These are phyloP conservation scores for Herminia tarsipennalis DNA, from an alignment of 2,888 invertebrate genomes.

Conservation along the genomic window DNA sequence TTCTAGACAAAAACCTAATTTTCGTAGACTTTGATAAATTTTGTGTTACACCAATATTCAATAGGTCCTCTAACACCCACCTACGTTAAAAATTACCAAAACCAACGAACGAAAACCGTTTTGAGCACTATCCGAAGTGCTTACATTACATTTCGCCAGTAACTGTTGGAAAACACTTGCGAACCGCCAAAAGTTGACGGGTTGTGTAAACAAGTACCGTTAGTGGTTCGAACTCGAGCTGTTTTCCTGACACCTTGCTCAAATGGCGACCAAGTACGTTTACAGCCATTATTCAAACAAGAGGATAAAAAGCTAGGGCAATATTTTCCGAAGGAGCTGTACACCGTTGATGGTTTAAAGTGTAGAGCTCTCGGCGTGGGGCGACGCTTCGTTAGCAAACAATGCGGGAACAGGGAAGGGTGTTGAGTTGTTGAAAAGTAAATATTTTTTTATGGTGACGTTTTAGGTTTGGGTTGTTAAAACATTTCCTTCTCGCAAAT, in stretches of 20 bases:
- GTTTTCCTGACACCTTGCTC: conserved; percentile 81
- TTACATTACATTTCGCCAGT: conserved; percentile 80
- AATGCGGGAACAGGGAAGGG: conserved; percentile 61
- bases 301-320: conserved; percentile 83
- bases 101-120: conserved; percentile 56
- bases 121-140: conserved; percentile 70
- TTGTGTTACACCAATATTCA: background rate
- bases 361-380: conserved; percentile 78
- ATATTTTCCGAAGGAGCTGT: conserved; percentile 83
- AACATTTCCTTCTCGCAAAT: no score
- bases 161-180: conserved; percentile 78
- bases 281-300: conserved; percentile 85
- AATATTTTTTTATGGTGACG: background rate
- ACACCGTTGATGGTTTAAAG: conserved; percentile 83
- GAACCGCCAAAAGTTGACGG: conserved; percentile 76
- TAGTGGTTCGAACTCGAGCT: conserved; percentile 78
- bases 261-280: conserved; percentile 80
- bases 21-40: no score
- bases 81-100: conserved; percentile 41
- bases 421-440: conserved; percentile 50
- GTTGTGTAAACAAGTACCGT: conserved; percentile 81
- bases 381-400: conserved; percentile 83
- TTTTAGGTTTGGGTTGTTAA: background rate
- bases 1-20: no score
- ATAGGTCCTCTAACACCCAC: conserved; percentile 13